These are phyloP conservation scores for Lasioglossum zephyrum DNA, from an alignment of 2,888 invertebrate species.

Conservation along the genomic window DNA sequence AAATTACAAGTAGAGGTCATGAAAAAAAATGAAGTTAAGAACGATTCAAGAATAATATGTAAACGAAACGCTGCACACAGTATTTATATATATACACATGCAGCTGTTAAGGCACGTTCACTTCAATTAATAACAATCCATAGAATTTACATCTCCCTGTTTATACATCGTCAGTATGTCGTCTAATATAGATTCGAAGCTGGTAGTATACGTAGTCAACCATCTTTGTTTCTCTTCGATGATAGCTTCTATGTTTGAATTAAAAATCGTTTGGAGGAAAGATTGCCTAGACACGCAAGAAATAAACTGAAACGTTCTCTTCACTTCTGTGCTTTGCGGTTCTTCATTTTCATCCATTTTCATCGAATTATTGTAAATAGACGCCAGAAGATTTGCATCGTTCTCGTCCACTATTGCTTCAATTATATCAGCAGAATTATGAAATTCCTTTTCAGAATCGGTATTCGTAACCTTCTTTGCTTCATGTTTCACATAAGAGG, in stretches of 20 bases:
- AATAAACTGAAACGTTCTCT: conserved; percentile 80
- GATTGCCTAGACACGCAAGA: conserved; percentile 85
- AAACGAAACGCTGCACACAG: conserved; percentile 18
- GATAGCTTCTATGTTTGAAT: conserved; percentile 87
- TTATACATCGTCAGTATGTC: conserved; percentile 89
- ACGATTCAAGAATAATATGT: neutral
- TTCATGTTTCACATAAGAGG: conserved; percentile 70
- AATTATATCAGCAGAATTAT: conserved; percentile 86
- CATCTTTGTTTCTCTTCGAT: conserved; percentile 88
- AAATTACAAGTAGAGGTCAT: neutral
- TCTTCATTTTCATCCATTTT: conserved; percentile 70
- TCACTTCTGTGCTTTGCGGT: conserved; percentile 76
- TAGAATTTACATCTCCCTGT: conserved; percentile 86
- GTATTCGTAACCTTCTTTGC: conserved; percentile 55
- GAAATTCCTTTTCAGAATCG: conserved; percentile 69
- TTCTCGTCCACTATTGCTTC: conserved; percentile 88
- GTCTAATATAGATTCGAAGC: conserved; percentile 89
- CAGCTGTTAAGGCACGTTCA: conserved; percentile 10
- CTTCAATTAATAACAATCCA: conserved; percentile 89
- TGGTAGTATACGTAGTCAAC: conserved; percentile 88
- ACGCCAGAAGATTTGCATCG: conserved; percentile 87
- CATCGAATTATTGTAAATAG: conserved; percentile 87
- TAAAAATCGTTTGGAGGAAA: conserved; percentile 87
- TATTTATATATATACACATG: neutral
- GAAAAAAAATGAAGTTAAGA: neutral